phyloP scores from a whole-genome alignment of 2,888 invertebrate species.

The Cheilosia scutellata region DNA sequence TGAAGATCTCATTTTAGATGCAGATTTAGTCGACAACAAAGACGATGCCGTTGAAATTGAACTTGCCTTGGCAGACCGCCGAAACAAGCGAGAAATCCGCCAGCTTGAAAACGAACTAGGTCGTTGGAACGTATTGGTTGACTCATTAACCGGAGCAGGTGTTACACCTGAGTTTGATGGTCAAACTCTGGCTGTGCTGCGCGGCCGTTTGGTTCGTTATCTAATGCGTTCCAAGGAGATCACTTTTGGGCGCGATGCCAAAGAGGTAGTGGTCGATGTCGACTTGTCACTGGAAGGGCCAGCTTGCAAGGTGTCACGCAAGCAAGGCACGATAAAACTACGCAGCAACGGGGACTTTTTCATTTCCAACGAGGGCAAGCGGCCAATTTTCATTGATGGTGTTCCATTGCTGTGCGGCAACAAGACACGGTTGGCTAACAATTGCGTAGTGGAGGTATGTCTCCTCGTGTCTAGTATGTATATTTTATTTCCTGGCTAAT shows the following conservation, averaged over 20 bases:
- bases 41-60: conserved; percentile 93
- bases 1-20: conserved; percentile 94
- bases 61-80: conserved; percentile 89
- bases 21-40: conserved; percentile 90
- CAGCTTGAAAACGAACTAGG: conserved; percentile 94
- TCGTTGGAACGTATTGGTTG: conserved; percentile 96
- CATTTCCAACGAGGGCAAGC: conserved; percentile 96
- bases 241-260: conserved; percentile 95
- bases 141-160: conserved; percentile 93
- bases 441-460: conserved; percentile 95
- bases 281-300: conserved; percentile 97
- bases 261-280: conserved; percentile 95
- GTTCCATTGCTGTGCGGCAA: conserved; percentile 94
- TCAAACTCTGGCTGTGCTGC: conserved; percentile 95
- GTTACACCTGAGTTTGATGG: conserved; percentile 94
- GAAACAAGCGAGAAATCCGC: conserved; percentile 93
- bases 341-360: conserved; percentile 97
- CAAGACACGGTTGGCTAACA: conserved; percentile 95
- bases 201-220: conserved; percentile 96
- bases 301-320: conserved; percentile 95
- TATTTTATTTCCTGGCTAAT: conserved; percentile 7
- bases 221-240: conserved; percentile 98
- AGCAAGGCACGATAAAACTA: conserved; percentile 95
- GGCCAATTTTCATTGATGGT: conserved; percentile 97
- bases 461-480: neutral